These are phyloP conservation scores for Leptinotarsa juncta DNA, from an alignment of 2,888 invertebrate genomes.

Conservation along the genomic window DNA sequence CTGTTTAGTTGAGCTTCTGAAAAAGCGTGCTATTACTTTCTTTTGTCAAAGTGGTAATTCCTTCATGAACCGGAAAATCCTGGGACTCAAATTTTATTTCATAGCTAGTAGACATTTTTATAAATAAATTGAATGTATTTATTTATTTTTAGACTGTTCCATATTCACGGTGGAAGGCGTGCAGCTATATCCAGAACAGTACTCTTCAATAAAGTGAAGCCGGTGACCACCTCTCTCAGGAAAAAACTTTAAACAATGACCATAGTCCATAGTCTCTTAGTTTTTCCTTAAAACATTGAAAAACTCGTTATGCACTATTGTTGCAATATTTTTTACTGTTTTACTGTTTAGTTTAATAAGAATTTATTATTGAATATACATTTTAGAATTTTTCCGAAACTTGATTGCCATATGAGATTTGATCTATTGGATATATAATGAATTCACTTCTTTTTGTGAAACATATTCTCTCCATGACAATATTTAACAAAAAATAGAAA, in stretches of 20 bases:
- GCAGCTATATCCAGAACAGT: conserved; percentile 84
- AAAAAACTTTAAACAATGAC: conserved; percentile 51
- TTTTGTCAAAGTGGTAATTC: too few relatives aligned
- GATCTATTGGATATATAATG: too few relatives aligned
- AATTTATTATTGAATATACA: conserved; percentile 19
- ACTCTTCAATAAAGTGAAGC: conserved; percentile 64
- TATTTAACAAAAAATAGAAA: too few relatives aligned
- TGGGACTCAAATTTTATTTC: too few relatives aligned
- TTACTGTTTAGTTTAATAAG: conserved; percentile 24
- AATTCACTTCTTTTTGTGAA: too few relatives aligned
- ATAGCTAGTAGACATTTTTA: not conserved
- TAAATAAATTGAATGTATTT: conserved; percentile 12
- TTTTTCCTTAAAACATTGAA: conserved; percentile 13
- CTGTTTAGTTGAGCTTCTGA: too few relatives aligned
- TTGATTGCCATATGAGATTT: not conserved
- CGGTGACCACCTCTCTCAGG: conserved; percentile 57
- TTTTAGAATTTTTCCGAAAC: not conserved
- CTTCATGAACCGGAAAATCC: too few relatives aligned
- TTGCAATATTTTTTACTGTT: conserved; percentile 40
- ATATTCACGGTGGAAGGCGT: conserved; percentile 96
- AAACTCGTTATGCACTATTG: conserved; percentile 40
- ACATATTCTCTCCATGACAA: too few relatives aligned
- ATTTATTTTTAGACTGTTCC: conserved; percentile 85
- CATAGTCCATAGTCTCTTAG: conserved; percentile 17
- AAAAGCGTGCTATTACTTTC: too few relatives aligned